Conservation (phyloP, 2,113 vertebrate species). For the Lagopus leucura region DNA sequence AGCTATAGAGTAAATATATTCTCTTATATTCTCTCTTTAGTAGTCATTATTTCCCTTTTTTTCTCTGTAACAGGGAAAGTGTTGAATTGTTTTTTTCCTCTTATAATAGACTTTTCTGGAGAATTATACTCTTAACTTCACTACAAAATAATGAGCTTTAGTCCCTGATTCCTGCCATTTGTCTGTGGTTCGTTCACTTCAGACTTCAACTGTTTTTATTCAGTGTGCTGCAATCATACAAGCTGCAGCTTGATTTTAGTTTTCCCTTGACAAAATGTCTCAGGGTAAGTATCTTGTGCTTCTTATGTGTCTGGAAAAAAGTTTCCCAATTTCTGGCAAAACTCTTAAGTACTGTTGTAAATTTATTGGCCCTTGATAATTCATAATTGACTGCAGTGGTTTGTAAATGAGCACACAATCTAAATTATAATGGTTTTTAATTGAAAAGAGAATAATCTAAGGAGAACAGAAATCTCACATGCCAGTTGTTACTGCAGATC, state of each 20-base stretch:
- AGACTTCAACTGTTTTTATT: neutral
- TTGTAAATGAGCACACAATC: neutral
- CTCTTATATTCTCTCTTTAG: neutral
- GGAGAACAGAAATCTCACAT: neutral
- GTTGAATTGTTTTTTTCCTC: neutral
- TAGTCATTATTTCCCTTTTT: neutral
- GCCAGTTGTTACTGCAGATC: neutral
- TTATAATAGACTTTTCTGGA: neutral
- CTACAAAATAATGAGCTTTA: neutral
- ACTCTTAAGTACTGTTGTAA: neutral
- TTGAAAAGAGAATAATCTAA: neutral
- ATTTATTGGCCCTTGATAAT: neutral
- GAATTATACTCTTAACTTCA: neutral
- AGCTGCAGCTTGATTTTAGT: neutral
- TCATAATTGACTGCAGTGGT: neutral
- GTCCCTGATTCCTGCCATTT: neutral
- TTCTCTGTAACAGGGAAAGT: neutral
- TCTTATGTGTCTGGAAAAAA: neutral
- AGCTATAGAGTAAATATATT: neutral
- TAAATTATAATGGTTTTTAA: neutral
- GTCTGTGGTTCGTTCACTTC: neutral
- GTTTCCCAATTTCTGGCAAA: constrained; percentile 22
- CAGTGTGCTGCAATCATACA: neutral
- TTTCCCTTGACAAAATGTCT: neutral
- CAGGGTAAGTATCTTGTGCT: constrained; percentile 18